Evolutionary conservation across 2,113 vertebrate genomes (phyloP), one percentile per base, ranked within the genome.

Genomic region (Gymnobelideus leadbeateri): DNA sequence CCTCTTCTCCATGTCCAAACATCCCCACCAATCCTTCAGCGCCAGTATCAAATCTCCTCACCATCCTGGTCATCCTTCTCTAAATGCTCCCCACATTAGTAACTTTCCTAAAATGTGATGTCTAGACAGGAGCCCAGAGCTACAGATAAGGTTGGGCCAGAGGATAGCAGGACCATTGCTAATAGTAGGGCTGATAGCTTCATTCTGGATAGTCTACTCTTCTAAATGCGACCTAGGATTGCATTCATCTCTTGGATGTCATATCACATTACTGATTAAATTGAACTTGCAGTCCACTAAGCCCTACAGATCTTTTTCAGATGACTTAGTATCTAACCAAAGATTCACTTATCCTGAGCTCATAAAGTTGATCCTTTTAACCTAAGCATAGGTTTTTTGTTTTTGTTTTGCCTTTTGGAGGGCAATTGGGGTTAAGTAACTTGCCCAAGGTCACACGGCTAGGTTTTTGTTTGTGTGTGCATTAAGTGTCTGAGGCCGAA

Each of bases 91-190:
- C 57, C 57, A 37, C 3, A 68, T 37, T 37, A 37, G 14, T 68
- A 68, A 68, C 11, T 37, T 14, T 68, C 25, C 28, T 92, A 77
- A 95, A 94, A 94, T 61, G 11, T 92, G 68, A 55, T 51, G 6
- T 21, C 90, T 25, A 91, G 28, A 84, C 37, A 28, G 52, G 43
- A 93, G 28, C 16, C 46, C 3, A 51, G 21, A 47, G 57, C 46
- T 91, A 93, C 89, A 77, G 2, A 94, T 91, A 52, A 94, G 28
- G 21, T 28, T n/a, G n/a, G 12, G 16, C 21, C 47, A 89, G 11
- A 89, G 52, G 8, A 94, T 92, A 96, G 28, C 11, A 92, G 89
- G 26, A 53, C 53, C 57, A 3, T 25, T 28, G 37, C 57, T 61
- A 61, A 31, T 9, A 61, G 26, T 11, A 49, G n/a, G n/a, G n/a